Evolutionary conservation across 2,888 invertebrate genomes (phyloP).

Genomic region (Rosalia funebris): DNA sequence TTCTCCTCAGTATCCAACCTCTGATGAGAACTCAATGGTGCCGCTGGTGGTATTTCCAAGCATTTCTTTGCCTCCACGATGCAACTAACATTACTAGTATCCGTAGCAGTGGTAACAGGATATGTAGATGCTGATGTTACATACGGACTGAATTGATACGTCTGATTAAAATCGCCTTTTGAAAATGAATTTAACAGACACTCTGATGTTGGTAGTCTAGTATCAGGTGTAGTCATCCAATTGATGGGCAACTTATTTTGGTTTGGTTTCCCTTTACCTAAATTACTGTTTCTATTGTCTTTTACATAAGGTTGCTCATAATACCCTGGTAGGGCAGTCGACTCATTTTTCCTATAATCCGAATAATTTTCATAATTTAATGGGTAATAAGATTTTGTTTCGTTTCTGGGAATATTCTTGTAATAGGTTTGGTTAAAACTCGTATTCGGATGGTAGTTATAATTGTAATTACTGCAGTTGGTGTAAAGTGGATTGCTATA

Average conservation of each 20-base stretch:
- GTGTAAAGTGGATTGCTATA: constrained; percentile 57
- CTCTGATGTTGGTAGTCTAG: constrained; percentile 59
- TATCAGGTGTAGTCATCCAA: constrained; percentile 72
- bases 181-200: constrained; percentile 65
- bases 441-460: constrained; percentile 50
- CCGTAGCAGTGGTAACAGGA: constrained; percentile 50
- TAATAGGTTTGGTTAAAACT: constrained; percentile 52
- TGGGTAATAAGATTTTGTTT: constrained; percentile 48
- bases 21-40: constrained; percentile 51
- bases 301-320: constrained; percentile 35
- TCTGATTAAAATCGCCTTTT: constrained; percentile 56
- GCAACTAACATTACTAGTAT: constrained; percentile 45
- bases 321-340: constrained; percentile 17
- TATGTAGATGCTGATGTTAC: constrained; percentile 47
- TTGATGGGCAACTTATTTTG: constrained; percentile 67
- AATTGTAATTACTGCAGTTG: constrained; percentile 55
- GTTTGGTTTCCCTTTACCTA: constrained; percentile 31
- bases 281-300: constrained; percentile 32
- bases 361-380: constrained; percentile 56
- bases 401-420: constrained; percentile 43
- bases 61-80: constrained; percentile 45
- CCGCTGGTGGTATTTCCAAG: constrained; percentile 47
- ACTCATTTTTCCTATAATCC: constrained; percentile 47
- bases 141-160: constrained; percentile 49
- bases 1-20: constrained; percentile 61